Conservation (phyloP, 1,140 invertebrate genomes). For the Cylas formicarius region DNA sequence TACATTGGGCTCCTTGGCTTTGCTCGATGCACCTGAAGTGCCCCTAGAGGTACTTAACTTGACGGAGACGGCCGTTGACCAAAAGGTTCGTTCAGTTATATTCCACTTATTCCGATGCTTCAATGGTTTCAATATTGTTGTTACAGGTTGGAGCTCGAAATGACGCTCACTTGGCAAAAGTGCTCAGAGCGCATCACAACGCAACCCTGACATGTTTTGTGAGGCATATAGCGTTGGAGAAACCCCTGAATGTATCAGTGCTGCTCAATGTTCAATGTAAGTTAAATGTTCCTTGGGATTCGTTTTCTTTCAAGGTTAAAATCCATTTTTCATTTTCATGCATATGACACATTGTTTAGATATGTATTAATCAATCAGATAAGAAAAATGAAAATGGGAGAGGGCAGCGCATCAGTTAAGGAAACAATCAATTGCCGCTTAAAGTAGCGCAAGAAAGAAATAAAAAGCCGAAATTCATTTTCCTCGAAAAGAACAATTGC, state of each 20-base stretch:
- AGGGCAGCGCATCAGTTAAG: neutral
- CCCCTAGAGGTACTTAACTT: conserved; percentile 41
- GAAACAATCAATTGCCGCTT: too few species aligned
- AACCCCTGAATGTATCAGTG: conserved; percentile 61
- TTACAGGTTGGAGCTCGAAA: conserved; percentile 46
- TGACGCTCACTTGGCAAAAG: conserved; percentile 56
- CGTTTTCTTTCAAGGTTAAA: too few species aligned
- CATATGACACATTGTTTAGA: too few species aligned
- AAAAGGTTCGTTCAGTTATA: conserved; percentile 38
- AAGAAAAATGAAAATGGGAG: neutral
- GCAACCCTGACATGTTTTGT: conserved; percentile 66
- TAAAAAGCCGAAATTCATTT: too few species aligned
- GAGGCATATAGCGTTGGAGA: conserved; percentile 59
- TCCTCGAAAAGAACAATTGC: too few species aligned
- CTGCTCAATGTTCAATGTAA: conserved; percentile 76
- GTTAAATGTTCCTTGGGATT: too few species aligned
- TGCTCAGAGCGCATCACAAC: conserved; percentile 67
- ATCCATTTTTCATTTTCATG: too few species aligned
- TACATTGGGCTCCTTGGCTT: conserved; percentile 48
- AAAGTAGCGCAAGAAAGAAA: too few species aligned
- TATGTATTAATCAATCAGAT: too few species aligned
- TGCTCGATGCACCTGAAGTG: conserved; percentile 48
- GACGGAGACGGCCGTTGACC: conserved; percentile 37
- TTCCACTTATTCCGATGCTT: too few species aligned
- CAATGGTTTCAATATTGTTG: neutral